These are phyloP conservation scores for Elymnias hypermnestra DNA, from an alignment of 1,140 invertebrate species.

Conservation along the genomic window DNA sequence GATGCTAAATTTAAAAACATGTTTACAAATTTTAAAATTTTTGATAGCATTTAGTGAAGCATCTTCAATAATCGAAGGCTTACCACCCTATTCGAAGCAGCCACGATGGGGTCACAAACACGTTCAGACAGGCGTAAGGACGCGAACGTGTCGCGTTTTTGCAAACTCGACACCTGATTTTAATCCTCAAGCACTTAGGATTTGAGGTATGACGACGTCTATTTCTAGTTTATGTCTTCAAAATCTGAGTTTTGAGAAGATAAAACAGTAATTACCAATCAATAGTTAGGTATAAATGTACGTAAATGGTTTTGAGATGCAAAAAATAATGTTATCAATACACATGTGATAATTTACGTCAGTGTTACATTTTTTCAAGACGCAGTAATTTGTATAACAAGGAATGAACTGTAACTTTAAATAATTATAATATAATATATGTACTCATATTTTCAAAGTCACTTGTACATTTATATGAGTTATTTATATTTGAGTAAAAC, in stretches of 20 bases:
- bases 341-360: no score
- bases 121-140: slow-evolving; percentile 54
- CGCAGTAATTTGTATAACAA: no score
- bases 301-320: no score
- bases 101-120: slow-evolving; percentile 37
- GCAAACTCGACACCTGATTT: slow-evolving; percentile 44
- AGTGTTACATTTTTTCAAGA: no score
- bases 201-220: slow-evolving; percentile 27
- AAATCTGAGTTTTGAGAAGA: no score
- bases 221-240: slow-evolving; percentile 1
- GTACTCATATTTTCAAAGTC: not conserved
- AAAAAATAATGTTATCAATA: no score
- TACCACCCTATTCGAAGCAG: slow-evolving; percentile 21
- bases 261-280: no score
- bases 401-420: not conserved
- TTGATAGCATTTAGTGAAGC: slow-evolving; percentile 1
- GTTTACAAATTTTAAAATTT: no score
- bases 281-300: no score
- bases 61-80: slow-evolving; percentile 12
- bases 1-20: no score
- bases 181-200: slow-evolving; percentile 64
- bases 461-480: slow-evolving; percentile 16
- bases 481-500: slow-evolving; percentile 40
- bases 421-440: not conserved
- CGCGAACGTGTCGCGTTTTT: slow-evolving; percentile 56